These are phyloP conservation scores for Beroe ovata DNA, from an alignment of 37 sponge, comb jelly and placozoan species.

Conservation along the genomic window DNA sequence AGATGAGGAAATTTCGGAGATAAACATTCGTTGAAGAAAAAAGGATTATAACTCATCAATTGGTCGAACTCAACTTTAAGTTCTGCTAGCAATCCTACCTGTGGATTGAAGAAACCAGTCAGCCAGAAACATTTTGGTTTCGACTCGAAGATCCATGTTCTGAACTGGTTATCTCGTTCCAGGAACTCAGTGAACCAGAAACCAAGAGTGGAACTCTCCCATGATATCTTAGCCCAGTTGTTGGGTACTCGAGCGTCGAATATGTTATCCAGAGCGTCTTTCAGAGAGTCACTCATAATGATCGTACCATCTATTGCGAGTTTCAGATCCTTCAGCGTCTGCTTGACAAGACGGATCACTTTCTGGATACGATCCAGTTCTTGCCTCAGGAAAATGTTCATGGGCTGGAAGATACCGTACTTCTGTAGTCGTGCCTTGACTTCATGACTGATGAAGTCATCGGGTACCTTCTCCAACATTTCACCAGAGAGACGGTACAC, in stretches of 20 bases:
- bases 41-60: not conserved
- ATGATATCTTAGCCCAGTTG: constrained; percentile 92
- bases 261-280: constrained; percentile 93
- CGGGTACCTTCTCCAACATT: constrained; percentile 93
- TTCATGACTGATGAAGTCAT: constrained; percentile 92
- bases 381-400: constrained; percentile 99
- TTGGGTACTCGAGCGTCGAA: constrained; percentile 97
- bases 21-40: not conserved
- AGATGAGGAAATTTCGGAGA: not conserved
- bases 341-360: constrained; percentile 84
- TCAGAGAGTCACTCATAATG: constrained; percentile 97
- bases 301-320: constrained; percentile 99
- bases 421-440: constrained; percentile 84
- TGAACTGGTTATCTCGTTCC: constrained; percentile 94
- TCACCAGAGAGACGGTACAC: constrained; percentile 94
- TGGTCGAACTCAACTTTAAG: too few relatives aligned
- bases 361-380: constrained; percentile 99
- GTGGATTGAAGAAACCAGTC: constrained; percentile 99
- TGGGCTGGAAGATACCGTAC: constrained; percentile 93
- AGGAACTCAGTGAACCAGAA: constrained; percentile 99
- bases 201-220: constrained; percentile 97
- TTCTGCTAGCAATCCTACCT: too few relatives aligned
- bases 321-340: constrained; percentile 90
- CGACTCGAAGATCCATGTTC: constrained; percentile 88
- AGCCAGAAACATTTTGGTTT: constrained; percentile 96